Conservation (phyloP, 2,888 invertebrate species). For the Eupithecia vulgata region DNA sequence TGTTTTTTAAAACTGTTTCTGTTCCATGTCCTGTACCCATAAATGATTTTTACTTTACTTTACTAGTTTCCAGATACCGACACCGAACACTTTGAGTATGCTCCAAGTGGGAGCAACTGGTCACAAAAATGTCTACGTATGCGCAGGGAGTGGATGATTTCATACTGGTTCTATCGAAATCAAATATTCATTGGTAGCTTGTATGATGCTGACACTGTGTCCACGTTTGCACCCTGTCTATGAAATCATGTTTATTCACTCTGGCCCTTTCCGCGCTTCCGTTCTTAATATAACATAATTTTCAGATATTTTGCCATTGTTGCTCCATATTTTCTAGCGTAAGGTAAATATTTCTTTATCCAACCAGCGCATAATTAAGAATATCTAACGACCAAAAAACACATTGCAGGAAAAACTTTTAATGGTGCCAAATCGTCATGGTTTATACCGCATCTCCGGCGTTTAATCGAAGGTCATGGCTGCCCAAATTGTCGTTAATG, state of each 20-base stretch:
- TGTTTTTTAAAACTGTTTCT: too few relatives aligned
- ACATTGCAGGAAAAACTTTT: constrained; percentile 32
- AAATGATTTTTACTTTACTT: too few relatives aligned
- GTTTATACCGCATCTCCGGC: constrained; percentile 47
- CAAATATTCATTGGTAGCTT: too few relatives aligned
- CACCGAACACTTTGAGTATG: too few relatives aligned
- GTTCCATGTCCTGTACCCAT: too few relatives aligned
- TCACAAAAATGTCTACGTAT: too few relatives aligned
- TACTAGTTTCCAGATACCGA: too few relatives aligned
- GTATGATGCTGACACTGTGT: too few relatives aligned
- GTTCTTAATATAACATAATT: not conserved
- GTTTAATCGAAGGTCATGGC: constrained; percentile 47
- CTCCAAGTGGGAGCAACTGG: too few relatives aligned
- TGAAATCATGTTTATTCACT: not conserved
- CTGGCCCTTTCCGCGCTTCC: not conserved
- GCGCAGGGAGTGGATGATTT: too few relatives aligned
- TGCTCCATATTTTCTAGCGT: not conserved
- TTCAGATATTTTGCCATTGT: not conserved
- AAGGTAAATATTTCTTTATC: not conserved
- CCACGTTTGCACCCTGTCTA: too few relatives aligned
- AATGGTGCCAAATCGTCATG: constrained; percentile 32
- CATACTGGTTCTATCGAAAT: too few relatives aligned
- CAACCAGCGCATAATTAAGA: not conserved
- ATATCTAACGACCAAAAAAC: constrained; percentile 20
- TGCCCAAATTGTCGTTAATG: constrained; percentile 40